These are phyloP conservation scores for Nannoperca australis DNA, from an alignment of 2,797 vertebrate genomes.

Conservation along the genomic window DNA sequence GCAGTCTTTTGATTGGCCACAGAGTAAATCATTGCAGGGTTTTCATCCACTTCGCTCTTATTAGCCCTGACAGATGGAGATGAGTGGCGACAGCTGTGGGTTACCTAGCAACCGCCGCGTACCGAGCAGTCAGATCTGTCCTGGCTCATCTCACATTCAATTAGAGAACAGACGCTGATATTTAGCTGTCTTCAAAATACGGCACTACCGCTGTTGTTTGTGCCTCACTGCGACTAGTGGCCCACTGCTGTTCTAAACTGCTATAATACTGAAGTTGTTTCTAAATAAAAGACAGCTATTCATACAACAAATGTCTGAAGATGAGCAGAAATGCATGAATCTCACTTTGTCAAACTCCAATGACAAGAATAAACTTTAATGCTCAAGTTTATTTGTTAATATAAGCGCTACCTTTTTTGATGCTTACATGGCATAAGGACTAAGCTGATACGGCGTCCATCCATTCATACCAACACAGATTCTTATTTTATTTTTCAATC, in stretches of 20 bases:
- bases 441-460: background rate
- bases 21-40: slow-evolving; percentile 19
- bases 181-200: slow-evolving; percentile 25
- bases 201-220: background rate
- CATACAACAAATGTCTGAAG: background rate
- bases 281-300: background rate
- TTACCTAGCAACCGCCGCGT: slow-evolving; percentile 50
- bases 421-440: background rate
- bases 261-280: background rate
- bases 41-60: slow-evolving; percentile 45
- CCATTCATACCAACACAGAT: background rate
- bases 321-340: background rate
- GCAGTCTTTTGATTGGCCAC: slow-evolving; percentile 16
- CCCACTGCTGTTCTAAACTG: background rate
- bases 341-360: background rate
- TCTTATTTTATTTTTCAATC: background rate
- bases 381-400: background rate
- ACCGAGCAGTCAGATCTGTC: slow-evolving; percentile 38
- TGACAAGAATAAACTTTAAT: background rate
- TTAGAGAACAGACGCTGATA: slow-evolving; percentile 24
- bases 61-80: slow-evolving; percentile 64
- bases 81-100: slow-evolving; percentile 57
- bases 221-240: background rate
- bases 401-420: background rate
- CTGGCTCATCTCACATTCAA: slow-evolving; percentile 24